A percentile compares a stretch with the other conserved stretches of the same genome.
Conservation (phyloP, 2,797 vertebrate genomes). For the Hemitrygon akajei region DNA sequence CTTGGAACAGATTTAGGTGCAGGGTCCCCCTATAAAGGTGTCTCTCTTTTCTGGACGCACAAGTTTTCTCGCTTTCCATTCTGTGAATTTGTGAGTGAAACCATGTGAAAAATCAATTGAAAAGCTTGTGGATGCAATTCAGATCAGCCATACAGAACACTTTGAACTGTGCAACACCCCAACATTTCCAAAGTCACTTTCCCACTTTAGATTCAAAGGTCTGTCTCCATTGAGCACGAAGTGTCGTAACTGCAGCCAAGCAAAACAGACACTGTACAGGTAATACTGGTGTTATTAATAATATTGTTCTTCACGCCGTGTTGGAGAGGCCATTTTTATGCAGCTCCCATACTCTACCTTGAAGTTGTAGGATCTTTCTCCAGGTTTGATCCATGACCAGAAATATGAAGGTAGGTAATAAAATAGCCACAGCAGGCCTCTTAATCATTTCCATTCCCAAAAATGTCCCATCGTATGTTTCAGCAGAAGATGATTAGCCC, state of each 20-base stretch:
- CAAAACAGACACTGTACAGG: background rate
- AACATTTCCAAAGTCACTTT: background rate
- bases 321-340: background rate
- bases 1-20: background rate
- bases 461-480: background rate
- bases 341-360: no score
- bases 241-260: background rate
- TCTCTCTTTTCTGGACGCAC: background rate
- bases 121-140: background rate
- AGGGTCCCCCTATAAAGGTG: background rate
- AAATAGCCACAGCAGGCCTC: background rate
- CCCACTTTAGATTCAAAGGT: background rate
- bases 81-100: background rate
- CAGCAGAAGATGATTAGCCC: conserved; percentile 30
- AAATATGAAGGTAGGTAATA: background rate
- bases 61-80: background rate
- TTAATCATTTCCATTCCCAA: background rate
- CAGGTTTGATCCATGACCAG: background rate
- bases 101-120: background rate
- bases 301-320: background rate
- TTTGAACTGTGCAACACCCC: background rate
- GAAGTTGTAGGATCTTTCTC: background rate
- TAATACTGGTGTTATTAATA: background rate
- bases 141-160: background rate
- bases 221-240: background rate